A percentile compares a stretch with the other conserved stretches of the same genome.
Conservation (phyloP, 2,113 vertebrate species). For the human region GRCh38 chr7:89947001-89947500, state of each 20-base stretch:
- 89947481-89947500: neutral
- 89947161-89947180: neutral
- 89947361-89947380: neutral
- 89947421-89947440: neutral
- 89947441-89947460: neutral
- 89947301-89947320: neutral
- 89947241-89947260: neutral
- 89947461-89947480: neutral
- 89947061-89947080: neutral
- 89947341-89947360: neutral
- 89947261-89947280: neutral
- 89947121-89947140: neutral
- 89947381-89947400: neutral
- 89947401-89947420: neutral
- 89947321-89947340: neutral
- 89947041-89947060: neutral
- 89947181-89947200: neutral
- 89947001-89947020: neutral
- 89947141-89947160: neutral
- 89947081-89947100: neutral
- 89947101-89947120: neutral
- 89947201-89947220: neutral
- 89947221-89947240: neutral
- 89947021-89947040: neutral
- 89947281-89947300: neutral